phyloP scores from a whole-genome alignment of 2,888 invertebrate species.

The Brachyopa scutellaris region DNA sequence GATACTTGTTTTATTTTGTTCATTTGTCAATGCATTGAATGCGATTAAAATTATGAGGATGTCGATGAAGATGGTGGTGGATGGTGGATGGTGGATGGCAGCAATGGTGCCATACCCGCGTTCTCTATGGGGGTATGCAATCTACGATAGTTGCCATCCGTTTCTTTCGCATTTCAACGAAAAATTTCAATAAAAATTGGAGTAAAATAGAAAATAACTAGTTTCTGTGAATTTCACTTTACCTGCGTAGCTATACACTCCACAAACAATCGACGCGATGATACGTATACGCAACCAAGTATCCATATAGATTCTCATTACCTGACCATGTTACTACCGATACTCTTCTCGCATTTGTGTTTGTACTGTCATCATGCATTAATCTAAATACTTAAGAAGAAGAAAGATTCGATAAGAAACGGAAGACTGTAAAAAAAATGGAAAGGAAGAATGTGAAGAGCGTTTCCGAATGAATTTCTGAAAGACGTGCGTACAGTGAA shows the following conservation, averaged over 20 bases:
- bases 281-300: slow-evolving; percentile 21
- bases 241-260: slow-evolving; percentile 7
- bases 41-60: slow-evolving; percentile 23
- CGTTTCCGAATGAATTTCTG: slow-evolving; percentile 32
- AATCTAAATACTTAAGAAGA: slow-evolving; percentile 10
- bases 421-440: slow-evolving; percentile 2
- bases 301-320: slow-evolving; percentile 13
- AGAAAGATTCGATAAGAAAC: slow-evolving; percentile 9
- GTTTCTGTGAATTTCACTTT: slow-evolving; percentile 67
- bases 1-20: slow-evolving; percentile 5
- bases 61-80: slow-evolving; percentile 8
- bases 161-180: slow-evolving; percentile 64
- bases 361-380: slow-evolving; percentile 36
- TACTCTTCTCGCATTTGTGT: slow-evolving; percentile 4
- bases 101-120: background rate
- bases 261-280: too few relatives aligned
- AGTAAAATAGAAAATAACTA: slow-evolving; percentile 72
- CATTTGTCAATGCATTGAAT: slow-evolving; percentile 22
- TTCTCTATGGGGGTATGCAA: slow-evolving; percentile 25
- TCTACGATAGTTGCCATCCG: slow-evolving; percentile 39
- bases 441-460: slow-evolving; percentile 33
- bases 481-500: slow-evolving; percentile 31
- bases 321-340: slow-evolving; percentile 1
- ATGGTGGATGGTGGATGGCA: background rate
- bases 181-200: slow-evolving; percentile 71